Percentiles rank a stretch among this genome's conserved stretches.
phyloP scores from a whole-genome alignment of 2,113 vertebrate species.

The Ctenomys sociabilis region DNA sequence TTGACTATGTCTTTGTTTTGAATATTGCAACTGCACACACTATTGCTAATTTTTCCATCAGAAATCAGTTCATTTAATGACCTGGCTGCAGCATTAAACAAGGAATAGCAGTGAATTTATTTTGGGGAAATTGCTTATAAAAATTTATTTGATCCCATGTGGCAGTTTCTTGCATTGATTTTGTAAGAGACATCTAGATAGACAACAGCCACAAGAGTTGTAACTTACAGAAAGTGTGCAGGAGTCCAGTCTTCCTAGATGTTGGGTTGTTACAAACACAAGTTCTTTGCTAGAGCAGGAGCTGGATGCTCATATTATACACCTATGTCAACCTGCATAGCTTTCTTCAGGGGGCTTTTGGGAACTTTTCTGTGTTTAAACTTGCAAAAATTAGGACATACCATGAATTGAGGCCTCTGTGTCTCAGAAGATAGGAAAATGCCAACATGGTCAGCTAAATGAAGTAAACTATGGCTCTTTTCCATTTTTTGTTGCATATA shows the following conservation, averaged over 20 bases:
- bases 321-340: constrained; percentile 6
- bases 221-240: not conserved
- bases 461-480: not conserved
- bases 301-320: not conserved
- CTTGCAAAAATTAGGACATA: constrained; percentile 9
- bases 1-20: not conserved
- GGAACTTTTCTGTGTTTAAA: constrained; percentile 34
- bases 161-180: constrained; percentile 9
- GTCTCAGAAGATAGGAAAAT: not conserved
- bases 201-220: not conserved
- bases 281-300: constrained; percentile 24
- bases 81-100: not conserved
- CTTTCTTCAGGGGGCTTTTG: constrained; percentile 55
- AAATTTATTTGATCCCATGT: not conserved
- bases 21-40: not conserved
- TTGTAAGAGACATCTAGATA: not conserved
- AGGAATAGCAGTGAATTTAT: not conserved
- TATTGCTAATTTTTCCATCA: not conserved
- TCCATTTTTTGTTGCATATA: not conserved
- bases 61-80: not conserved
- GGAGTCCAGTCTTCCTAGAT: not conserved
- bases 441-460: not conserved
- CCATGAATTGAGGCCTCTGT: constrained; percentile 29
- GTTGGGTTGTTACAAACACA: constrained; percentile 10
- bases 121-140: not conserved